phyloP scores from a whole-genome alignment of 2,888 invertebrate species.

The Anoncus sp. region DNA sequence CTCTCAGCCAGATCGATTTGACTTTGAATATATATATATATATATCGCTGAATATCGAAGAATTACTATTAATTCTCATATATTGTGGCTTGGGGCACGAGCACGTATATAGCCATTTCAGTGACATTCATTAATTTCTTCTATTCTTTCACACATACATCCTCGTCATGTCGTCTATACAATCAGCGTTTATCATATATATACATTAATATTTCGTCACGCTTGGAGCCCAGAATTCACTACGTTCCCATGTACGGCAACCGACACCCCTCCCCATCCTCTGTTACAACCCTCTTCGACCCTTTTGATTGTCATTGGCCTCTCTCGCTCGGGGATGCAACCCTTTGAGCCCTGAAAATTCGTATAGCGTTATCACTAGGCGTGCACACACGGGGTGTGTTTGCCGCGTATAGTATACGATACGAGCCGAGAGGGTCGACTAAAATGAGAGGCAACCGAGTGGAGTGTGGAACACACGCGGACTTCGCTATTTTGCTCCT shows the following conservation, averaged over 20 bases:
- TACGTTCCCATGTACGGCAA: slow-evolving; percentile 18
- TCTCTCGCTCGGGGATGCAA: slow-evolving; percentile 49
- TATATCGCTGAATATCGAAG: too few relatives aligned
- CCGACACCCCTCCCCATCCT: background rate
- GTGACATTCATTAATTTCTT: slow-evolving; percentile 44
- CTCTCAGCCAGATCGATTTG: too few relatives aligned
- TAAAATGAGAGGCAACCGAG: slow-evolving; percentile 54
- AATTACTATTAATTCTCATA: background rate
- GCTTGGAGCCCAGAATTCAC: slow-evolving; percentile 27
- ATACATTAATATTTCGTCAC: slow-evolving; percentile 53
- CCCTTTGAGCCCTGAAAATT: slow-evolving; percentile 67
- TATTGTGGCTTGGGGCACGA: slow-evolving; percentile 35
- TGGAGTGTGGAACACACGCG: slow-evolving; percentile 34
- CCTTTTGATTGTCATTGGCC: slow-evolving; percentile 22
- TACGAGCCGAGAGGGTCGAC: slow-evolving; percentile 41
- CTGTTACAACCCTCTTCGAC: slow-evolving; percentile 30
- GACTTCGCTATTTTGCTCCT: slow-evolving; percentile 24
- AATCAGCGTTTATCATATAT: slow-evolving; percentile 29
- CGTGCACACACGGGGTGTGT: slow-evolving; percentile 59
- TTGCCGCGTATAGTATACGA: slow-evolving; percentile 12
- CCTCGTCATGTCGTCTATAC: slow-evolving; percentile 17
- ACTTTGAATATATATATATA: too few relatives aligned
- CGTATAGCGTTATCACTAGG: slow-evolving; percentile 66
- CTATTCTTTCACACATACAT: slow-evolving; percentile 28
- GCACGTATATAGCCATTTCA: slow-evolving; percentile 34